Base-by-base conservation (phyloP, 1,140 invertebrate species). In the Gryon sp. region DNA sequence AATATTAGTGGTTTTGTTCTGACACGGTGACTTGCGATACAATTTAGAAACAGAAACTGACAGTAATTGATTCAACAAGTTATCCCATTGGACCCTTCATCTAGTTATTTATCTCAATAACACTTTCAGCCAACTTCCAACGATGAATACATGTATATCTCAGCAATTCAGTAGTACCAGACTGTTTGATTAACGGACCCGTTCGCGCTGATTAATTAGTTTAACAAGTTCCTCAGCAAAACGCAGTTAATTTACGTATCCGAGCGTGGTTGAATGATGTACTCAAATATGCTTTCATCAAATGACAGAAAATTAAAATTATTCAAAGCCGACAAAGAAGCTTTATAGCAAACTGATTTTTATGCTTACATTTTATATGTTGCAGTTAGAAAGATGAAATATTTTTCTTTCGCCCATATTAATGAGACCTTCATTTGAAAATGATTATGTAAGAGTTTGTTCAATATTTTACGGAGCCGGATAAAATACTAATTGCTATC, bases 1-100 rank as follows among this genome's bases (percentile, higher is more conserved):
- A 59, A 43, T 59, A 45, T 59, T 45, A 16, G 55, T 14, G 24
- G 28, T 60, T 46, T 12, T 26, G 28, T 22, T 16, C 16, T 7
- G 28, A 38, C 14, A 14, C 28, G 20, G 26, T 38, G 40, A 46
- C 57, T 48, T 48, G 43, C 20, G 40, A 41, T 22, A 36, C 40
- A 68, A 57, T 46, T 38, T 24, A 20, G 26, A 46, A 50, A 28
- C 28, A 36, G 43, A 50, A 59, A 50, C 30, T n/a, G 52, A 32
- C 53, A 32, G 43, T 60, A 59, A 70, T 41, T 52, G 34, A 68
- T 70, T 70, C 66, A 59, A 59, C 53, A 70, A 60, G 66, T 59
- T 52, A 52, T 52, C 45, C 45, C 24, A 60, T 43, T 19, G 55
- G 36, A 22, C 24, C 53, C 16, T 59, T 32, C 38, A 50, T 32